Conservation (phyloP, 2,888 invertebrate species). For the Glyphotaelius pellucidus region DNA sequence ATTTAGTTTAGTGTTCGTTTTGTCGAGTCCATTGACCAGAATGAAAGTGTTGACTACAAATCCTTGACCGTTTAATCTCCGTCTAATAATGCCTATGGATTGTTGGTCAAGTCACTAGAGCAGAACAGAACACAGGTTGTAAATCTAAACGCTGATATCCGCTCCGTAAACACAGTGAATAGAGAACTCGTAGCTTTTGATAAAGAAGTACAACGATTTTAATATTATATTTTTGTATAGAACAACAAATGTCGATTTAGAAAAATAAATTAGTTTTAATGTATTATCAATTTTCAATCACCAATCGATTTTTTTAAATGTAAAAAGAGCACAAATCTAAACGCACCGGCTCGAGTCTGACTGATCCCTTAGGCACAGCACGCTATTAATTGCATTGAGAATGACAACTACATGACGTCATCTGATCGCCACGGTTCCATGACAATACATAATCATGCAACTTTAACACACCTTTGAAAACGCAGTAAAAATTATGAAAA, state of each 20-base stretch:
- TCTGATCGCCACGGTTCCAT: too few species aligned
- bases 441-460: too few species aligned
- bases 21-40: background rate
- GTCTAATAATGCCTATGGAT: conserved; percentile 8
- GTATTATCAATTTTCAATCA: too few species aligned
- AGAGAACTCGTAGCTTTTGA: background rate
- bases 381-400: background rate
- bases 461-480: too few species aligned
- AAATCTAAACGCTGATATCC: background rate
- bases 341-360: background rate
- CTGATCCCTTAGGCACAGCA: background rate
- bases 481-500: too few species aligned
- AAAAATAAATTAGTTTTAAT: too few species aligned
- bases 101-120: conserved; percentile 18
- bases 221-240: background rate
- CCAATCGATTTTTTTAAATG: too few species aligned
- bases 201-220: too few species aligned
- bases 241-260: background rate
- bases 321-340: background rate
- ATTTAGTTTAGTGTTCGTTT: conserved; percentile 2
- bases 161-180: background rate
- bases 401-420: background rate
- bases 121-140: conserved; percentile 8
- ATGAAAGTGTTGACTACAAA: conserved; percentile 33
- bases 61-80: conserved; percentile 43